A percentile compares a stretch with the other conserved stretches of the same genome.
Conservation (phyloP, 2,113 vertebrate genomes). For the Pygoscelis adeliae region DNA sequence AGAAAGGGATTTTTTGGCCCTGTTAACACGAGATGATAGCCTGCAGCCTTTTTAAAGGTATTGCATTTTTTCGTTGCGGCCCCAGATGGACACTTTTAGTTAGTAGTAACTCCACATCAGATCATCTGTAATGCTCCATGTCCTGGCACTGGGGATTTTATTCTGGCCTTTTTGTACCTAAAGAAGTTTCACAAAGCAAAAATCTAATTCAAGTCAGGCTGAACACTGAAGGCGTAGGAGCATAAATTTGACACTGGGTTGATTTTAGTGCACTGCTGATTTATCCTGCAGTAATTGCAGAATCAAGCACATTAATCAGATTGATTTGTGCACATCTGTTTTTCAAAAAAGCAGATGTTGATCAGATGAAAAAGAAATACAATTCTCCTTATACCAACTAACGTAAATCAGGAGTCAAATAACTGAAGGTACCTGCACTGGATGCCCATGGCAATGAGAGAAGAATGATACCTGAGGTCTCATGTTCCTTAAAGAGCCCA, state of each 20-base stretch:
- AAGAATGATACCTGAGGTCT: not conserved
- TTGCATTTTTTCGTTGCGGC: not conserved
- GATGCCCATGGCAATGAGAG: not conserved
- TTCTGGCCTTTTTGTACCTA: not conserved
- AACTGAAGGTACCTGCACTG: not conserved
- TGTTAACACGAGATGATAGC: not conserved
- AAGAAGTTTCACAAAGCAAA: not conserved
- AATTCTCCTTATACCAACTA: not conserved
- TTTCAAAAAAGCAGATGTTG: conserved; percentile 39
- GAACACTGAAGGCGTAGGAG: not conserved
- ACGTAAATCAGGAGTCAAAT: not conserved
- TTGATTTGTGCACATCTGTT: conserved; percentile 56
- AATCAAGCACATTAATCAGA: conserved; percentile 61
- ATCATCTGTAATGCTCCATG: not conserved
- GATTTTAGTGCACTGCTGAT: not conserved
- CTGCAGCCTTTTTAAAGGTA: not conserved
- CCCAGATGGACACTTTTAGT: not conserved
- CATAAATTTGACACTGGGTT: not conserved
- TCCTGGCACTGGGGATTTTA: not conserved
- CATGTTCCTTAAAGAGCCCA: not conserved
- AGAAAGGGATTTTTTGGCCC: not conserved
- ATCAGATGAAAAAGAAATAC: not conserved
- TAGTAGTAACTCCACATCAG: not conserved
- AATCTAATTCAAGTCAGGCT: not conserved
- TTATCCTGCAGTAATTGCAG: conserved; percentile 51